These are phyloP conservation scores for Morpho helenor DNA, from an alignment of 2,888 invertebrate genomes.

Conservation along the genomic window DNA sequence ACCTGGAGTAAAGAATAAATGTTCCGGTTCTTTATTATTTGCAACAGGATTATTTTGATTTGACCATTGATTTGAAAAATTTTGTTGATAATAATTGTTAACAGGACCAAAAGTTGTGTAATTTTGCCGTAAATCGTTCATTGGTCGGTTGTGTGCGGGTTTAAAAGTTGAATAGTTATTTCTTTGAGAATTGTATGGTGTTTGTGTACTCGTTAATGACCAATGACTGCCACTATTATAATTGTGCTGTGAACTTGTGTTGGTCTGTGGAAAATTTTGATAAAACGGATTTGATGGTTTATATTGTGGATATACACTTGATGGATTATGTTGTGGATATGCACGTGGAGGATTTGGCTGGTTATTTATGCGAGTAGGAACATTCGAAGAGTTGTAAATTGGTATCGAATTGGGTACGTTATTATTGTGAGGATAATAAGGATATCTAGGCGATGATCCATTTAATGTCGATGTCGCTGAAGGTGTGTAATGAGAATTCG, in stretches of 20 bases:
- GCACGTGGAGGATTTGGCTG: background rate
- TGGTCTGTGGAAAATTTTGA: constrained; percentile 3
- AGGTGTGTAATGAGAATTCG: background rate
- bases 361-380: background rate
- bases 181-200: constrained; percentile 1
- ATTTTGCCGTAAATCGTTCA: constrained; percentile 1
- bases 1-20: constrained; percentile 14
- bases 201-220: constrained; percentile 4
- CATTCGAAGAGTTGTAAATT: background rate
- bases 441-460: background rate
- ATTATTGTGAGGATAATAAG: background rate
- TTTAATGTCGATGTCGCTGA: background rate
- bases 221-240: constrained; percentile 8
- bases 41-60: constrained; percentile 4
- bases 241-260: background rate
- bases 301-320: constrained; percentile 1
- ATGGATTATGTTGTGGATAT: too few species aligned
- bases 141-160: background rate
- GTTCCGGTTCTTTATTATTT: constrained; percentile 11
- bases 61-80: constrained; percentile 1
- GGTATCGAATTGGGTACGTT: background rate
- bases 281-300: constrained; percentile 3
- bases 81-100: too few species aligned
- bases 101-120: background rate
- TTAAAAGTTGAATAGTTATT: background rate